Base-by-base conservation (phyloP, 2,888 invertebrate species). In the Pollenia amentaria region DNA sequence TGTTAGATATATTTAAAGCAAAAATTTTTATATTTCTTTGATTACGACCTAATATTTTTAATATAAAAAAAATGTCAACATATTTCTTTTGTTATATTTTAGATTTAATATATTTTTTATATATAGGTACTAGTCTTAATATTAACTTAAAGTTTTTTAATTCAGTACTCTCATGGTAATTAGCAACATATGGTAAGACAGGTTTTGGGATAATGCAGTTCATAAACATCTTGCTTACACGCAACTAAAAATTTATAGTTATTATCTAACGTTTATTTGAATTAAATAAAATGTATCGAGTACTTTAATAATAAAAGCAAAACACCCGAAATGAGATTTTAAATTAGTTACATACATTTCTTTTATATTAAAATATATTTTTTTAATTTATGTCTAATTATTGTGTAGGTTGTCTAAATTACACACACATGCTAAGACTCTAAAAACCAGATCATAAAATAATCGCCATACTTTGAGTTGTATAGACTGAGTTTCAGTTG, bases 401-500 rank as follows among this genome's bases (percentile, higher is more conserved):
- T 44, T 73, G 73, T 40, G 80, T 81, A 81, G 73, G 80, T 21
- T 73, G 72, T 21, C 51, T 83, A 51, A 76, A 75, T 29, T 14
- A 48, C 42, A 53, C 14, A 67, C 44, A 64, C 48, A 44, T 12
- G 16, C 48, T 18, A 14, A 65, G 62, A 67, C 29, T 57, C 12
- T 40, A 65, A 42, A 60, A 55, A 51, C 72, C 70, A 69, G 60
- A 38, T 40, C 38, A 44, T 73, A 46, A 73, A 67, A n/a, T 65
- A 53, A 60, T 51, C 14, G 64, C 73, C 46, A 69, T 62, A 80
- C 18, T 51, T 75, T 10, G 42, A 65, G 14, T 46, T 8, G 57
- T 70, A 73, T 64, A 29, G 67, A 38, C 75, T 76, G 70, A 76
- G 70, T 76, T 85, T 72, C 57, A 76, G 72, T 85, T 72, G 80